Conservation (phyloP, 2,888 invertebrate species). For the Lysandra bellargus region DNA sequence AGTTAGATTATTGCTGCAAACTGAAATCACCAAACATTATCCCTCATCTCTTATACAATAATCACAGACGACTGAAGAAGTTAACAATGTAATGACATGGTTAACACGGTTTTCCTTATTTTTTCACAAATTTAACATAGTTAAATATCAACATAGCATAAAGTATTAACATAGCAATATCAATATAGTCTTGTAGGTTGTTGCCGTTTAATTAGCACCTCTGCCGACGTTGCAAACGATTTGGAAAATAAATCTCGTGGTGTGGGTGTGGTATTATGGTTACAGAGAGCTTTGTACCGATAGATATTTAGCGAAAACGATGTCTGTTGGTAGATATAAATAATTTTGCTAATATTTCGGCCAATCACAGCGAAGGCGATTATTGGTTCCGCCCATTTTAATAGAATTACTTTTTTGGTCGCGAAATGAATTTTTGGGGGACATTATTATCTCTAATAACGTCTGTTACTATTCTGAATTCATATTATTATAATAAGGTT, state of each 20-base stretch:
- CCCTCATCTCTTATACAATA: too few species aligned
- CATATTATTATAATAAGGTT: background rate
- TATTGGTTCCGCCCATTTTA: conserved; percentile 52
- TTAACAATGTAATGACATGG: background rate
- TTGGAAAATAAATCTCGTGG: background rate
- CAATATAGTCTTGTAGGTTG: background rate
- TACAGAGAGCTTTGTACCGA: background rate
- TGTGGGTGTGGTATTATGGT: conserved; percentile 18
- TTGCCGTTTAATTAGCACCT: conserved; percentile 2
- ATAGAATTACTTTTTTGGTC: conserved; percentile 30
- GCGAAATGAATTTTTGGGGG: background rate
- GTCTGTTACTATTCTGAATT: background rate
- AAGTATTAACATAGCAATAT: too few species aligned
- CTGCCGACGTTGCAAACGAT: background rate
- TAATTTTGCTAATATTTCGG: conserved; percentile 39
- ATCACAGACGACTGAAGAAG: too few species aligned
- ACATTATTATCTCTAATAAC: background rate
- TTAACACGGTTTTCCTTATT: background rate
- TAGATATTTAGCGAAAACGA: conserved; percentile 7
- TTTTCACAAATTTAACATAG: background rate
- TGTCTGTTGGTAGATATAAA: conserved; percentile 37
- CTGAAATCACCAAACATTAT: background rate
- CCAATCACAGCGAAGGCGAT: conserved; percentile 42
- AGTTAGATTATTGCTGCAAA: background rate
- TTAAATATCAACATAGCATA: background rate